These are phyloP conservation scores for Brachionus paranguensis DNA, from an alignment of 1,140 invertebrate genomes.

Conservation along the genomic window DNA sequence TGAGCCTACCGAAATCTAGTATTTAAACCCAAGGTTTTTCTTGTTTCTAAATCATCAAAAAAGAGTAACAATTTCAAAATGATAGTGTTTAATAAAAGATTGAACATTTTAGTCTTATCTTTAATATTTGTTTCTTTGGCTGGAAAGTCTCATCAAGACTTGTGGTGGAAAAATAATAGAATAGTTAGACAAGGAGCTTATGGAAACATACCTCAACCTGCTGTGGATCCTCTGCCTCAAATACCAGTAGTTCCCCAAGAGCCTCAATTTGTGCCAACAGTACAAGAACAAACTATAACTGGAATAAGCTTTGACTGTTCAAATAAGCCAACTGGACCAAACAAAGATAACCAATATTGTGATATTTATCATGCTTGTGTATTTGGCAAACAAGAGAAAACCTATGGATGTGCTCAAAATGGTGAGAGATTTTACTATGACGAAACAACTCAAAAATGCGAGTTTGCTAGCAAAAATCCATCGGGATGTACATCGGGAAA, in stretches of 20 bases:
- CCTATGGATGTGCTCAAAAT: constrained; percentile 33
- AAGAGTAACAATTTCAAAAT: neutral
- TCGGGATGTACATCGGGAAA: constrained; percentile 15
- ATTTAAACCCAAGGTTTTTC: neutral
- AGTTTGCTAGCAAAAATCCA: constrained; percentile 6
- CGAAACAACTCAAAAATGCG: constrained; percentile 37
- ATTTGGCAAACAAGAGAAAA: constrained; percentile 27
- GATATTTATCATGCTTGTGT: constrained; percentile 40
- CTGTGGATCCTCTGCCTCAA: neutral
- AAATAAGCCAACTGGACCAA: constrained; percentile 1
- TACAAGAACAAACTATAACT: neutral
- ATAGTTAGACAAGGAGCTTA: constrained; percentile 6
- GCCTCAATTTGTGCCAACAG: constrained; percentile 1
- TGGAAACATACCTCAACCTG: neutral
- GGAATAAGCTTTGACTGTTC: constrained; percentile 37
- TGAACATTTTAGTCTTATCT: neutral
- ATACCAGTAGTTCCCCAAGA: neutral
- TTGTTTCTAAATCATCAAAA: neutral
- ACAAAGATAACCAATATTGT: constrained; percentile 36
- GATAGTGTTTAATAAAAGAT: neutral
- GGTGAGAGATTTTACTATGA: constrained; percentile 40
- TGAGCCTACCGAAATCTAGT: neutral
- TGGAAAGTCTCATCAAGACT: neutral
- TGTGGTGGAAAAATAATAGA: neutral
- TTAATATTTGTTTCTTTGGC: neutral